Evolutionary conservation across 2,113 vertebrate genomes (phyloP).

Genomic region (Misgurnus anguillicaudatus): DNA sequence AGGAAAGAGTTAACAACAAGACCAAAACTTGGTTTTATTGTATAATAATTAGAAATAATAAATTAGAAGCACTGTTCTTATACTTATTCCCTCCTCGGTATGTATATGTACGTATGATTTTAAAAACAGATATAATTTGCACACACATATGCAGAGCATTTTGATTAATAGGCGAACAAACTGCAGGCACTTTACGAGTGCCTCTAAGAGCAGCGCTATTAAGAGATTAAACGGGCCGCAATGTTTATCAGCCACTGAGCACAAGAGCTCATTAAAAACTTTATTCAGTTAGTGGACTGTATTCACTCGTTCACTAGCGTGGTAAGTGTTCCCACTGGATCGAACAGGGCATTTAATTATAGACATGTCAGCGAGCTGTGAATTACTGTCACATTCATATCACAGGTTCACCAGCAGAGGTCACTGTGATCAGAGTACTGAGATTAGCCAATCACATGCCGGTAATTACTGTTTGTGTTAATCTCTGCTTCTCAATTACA

Average conservation of each 20-base stretch:
- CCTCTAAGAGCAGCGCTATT: conserved; percentile 41
- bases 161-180: conserved; percentile 37
- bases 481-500: conserved; percentile 5
- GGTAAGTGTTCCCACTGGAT: conserved; percentile 37
- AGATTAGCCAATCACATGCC: neutral
- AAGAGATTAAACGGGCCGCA: conserved; percentile 29
- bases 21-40: too few species aligned
- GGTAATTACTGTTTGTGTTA: neutral
- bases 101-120: too few species aligned
- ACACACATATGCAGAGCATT: conserved; percentile 17
- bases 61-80: neutral
- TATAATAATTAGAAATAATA: too few species aligned
- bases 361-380: conserved; percentile 61
- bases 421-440: neutral
- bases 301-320: conserved; percentile 55
- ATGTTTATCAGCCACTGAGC: conserved; percentile 33
- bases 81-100: too few species aligned
- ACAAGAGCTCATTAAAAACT: conserved; percentile 45
- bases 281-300: conserved; percentile 54
- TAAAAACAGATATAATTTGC: neutral
- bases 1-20: too few species aligned
- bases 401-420: conserved; percentile 13
- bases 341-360: conserved; percentile 57
- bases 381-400: conserved; percentile 60
- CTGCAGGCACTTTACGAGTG: conserved; percentile 19